A percentile compares a stretch with the other conserved stretches of the same genome.
Conservation (phyloP, 37 sponge, comb jelly and placozoan species). For the Mnemiopsis leidyi region DNA sequence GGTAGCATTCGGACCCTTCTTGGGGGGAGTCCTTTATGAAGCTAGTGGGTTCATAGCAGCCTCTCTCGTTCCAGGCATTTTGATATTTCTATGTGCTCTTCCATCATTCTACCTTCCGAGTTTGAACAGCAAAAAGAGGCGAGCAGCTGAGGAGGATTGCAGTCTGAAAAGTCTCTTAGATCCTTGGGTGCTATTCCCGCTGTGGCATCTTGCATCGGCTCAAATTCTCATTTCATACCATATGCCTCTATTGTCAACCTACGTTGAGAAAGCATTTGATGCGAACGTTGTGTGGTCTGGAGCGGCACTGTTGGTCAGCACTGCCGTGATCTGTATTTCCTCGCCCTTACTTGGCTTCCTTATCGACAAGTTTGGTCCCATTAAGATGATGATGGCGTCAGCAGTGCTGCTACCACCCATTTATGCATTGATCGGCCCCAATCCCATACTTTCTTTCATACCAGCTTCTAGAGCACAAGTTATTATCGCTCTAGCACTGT, state of each 20-base stretch:
- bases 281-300: conserved; percentile 22
- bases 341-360: not conserved
- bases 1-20: conserved; percentile 35
- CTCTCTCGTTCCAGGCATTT: not conserved
- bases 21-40: conserved; percentile 6
- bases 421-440: conserved; percentile 17
- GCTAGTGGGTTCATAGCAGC: not conserved
- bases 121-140: not conserved
- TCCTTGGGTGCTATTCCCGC: conserved; percentile 49
- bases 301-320: not conserved
- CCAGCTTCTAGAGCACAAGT: conserved; percentile 10
- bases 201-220: not conserved
- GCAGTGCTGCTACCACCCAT: not conserved
- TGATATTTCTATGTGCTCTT: not conserved
- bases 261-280: not conserved
- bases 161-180: not conserved
- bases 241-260: not conserved
- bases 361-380: conserved; percentile 4
- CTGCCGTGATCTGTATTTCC: not conserved
- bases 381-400: not conserved
- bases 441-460: not conserved
- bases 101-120: not conserved
- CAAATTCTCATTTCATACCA: conserved; percentile 20
- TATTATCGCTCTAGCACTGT: not conserved
- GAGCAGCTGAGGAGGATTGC: not conserved